Evolutionary conservation across 2,113 vertebrate species (phyloP), one percentile per base, ranked within the genome.

Genomic region (Lepisosteus osseus): DNA sequence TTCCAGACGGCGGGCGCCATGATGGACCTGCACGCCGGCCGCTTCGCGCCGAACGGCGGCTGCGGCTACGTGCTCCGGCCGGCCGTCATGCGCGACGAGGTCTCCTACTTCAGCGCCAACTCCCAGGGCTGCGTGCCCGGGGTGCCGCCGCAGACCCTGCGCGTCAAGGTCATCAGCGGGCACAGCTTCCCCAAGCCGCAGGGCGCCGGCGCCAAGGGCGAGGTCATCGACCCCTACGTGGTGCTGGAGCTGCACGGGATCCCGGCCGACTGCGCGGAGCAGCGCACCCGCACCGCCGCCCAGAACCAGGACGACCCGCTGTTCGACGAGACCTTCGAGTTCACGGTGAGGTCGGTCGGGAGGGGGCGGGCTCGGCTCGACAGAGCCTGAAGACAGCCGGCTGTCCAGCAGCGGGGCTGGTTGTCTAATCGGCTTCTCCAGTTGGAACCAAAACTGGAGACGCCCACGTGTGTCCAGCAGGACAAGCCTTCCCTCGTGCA

Each of bases 301-400:
- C 95, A 98, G 74, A 98, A 98, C 90, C 96, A 96, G 40, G 96
- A 98, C 62, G 93, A 97, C 79, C 97, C 97, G 0, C 94, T 99
- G 78, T 99, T 98, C 76, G 97, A 99, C 14, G 97, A 99, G 84
- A 99, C 94, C 45, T 99, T 99, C 70, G 97, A 98, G 86, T 99
- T 99, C 76, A 95, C 96, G 77, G 91, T 93, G 70, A 80, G 87
- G 2, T 40, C 45, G 8, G 9, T 51, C 12, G 14, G 59, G 1
- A 0, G 5, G 47, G 5, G 1, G 1, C 5, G 1, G 47, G 5
- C 5, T 51, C 5, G 1, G 47, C 1, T 51, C 9, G 9, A 6
- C 47, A 6, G 47, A 6, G 1, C 29, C 29, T 29, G 29, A 29
- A 29, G 29, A 29, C 29, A 29, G 29, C 29, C 29, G 29, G 29